These are phyloP conservation scores for Bilobella aurantiaca DNA, from an alignment of 1,140 invertebrate genomes.

Conservation along the genomic window DNA sequence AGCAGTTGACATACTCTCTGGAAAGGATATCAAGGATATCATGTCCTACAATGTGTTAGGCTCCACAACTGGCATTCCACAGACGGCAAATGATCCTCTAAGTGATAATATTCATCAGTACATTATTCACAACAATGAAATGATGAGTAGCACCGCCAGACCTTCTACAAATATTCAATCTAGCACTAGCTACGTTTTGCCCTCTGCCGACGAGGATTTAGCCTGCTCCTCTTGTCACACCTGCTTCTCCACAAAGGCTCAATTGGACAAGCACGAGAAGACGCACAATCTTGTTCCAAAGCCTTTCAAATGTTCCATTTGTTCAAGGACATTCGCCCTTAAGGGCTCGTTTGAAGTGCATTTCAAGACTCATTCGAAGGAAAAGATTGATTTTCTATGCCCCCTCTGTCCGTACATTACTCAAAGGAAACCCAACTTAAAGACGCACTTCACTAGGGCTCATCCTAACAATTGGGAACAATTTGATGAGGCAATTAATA, in stretches of 20 bases:
- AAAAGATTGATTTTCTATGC: background rate
- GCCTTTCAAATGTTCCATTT: slow-evolving; percentile 48
- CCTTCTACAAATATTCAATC: slow-evolving; percentile 28
- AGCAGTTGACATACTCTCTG: slow-evolving; percentile 5
- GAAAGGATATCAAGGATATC: slow-evolving; percentile 15
- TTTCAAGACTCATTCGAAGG: background rate
- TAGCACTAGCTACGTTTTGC: background rate
- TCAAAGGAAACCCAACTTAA: slow-evolving; percentile 18
- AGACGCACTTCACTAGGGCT: slow-evolving; percentile 26
- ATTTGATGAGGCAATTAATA: background rate
- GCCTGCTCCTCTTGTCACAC: background rate
- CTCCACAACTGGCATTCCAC: no score
- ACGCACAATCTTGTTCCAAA: slow-evolving; percentile 40
- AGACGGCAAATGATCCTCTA: no score
- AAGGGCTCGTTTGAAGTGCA: slow-evolving; percentile 12
- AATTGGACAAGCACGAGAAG: background rate
- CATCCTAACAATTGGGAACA: slow-evolving; percentile 21
- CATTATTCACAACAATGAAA: slow-evolving; percentile 9
- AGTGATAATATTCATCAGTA: slow-evolving; percentile 5
- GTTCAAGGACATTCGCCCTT: slow-evolving; percentile 7
- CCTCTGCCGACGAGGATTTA: slow-evolving; percentile 17
- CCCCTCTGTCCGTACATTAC: slow-evolving; percentile 25
- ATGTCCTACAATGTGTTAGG: background rate
- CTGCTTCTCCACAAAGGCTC: background rate
- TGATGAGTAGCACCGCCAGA: slow-evolving; percentile 24